phyloP scores from a whole-genome alignment of 2,797 vertebrate genomes.

The Poecile montanus region DNA sequence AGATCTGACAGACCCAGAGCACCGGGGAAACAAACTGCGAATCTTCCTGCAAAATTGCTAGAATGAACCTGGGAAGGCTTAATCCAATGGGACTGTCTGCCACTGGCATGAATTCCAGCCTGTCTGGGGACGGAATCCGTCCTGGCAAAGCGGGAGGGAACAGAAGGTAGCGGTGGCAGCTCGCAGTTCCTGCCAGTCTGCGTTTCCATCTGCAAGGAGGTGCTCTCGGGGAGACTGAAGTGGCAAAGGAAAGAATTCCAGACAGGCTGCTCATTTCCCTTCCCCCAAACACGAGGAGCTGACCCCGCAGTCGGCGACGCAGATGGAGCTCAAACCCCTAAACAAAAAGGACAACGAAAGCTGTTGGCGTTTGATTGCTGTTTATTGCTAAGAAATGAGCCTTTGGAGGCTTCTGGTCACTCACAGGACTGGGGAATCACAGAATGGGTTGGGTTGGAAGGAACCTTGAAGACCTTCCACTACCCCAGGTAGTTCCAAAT shows the following conservation, averaged over 20 bases:
- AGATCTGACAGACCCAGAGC: not conserved
- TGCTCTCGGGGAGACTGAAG: not conserved
- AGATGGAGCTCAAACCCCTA: slow-evolving; percentile 13
- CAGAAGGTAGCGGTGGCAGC: slow-evolving; percentile 58
- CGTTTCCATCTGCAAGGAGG: slow-evolving; percentile 61
- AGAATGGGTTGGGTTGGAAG: not conserved
- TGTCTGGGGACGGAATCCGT: slow-evolving; percentile 15
- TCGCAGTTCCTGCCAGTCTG: slow-evolving; percentile 15
- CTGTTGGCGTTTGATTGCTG: not conserved
- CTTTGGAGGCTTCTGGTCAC: fast-evolving
- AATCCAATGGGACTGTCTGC: slow-evolving; percentile 51
- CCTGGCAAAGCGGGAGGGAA: slow-evolving; percentile 54
- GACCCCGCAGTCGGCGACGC: not conserved
- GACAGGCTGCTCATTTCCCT: not conserved
- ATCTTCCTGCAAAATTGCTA: not conserved
- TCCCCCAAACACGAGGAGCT: not conserved
- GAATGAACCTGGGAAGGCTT: slow-evolving; percentile 21
- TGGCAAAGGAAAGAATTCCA: slow-evolving; percentile 17
- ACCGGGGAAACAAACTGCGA: not conserved
- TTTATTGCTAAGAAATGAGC: not conserved
- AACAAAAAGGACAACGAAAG: not conserved
- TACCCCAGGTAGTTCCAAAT: not conserved
- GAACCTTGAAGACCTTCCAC: not conserved
- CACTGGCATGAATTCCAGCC: slow-evolving; percentile 29
- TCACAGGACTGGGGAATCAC: fast-evolving